phyloP scores from a whole-genome alignment of 92 coral and sea anemone genomes.

The Heteractis magnifica region DNA sequence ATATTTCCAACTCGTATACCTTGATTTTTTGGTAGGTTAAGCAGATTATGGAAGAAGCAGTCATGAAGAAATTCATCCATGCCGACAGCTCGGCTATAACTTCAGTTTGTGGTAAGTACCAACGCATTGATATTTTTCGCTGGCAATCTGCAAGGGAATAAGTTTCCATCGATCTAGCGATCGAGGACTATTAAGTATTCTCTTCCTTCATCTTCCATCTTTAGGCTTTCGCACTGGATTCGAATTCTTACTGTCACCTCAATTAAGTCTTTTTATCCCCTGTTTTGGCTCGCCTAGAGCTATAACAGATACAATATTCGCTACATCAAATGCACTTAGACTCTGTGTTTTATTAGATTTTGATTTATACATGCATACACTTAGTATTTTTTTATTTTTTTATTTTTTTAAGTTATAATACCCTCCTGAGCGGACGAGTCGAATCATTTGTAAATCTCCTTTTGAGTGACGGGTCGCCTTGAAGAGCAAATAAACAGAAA shows the following conservation, averaged over 20 bases:
- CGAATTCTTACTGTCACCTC: not conserved
- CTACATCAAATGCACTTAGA: not conserved
- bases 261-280: not conserved
- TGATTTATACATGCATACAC: not conserved
- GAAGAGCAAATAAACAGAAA: constrained; percentile 31
- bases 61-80: constrained; percentile 92
- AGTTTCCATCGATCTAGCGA: not conserved
- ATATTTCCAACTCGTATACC: not conserved
- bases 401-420: not conserved
- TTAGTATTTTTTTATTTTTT: no score
- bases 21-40: constrained; percentile 72
- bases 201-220: not conserved
- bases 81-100: constrained; percentile 98
- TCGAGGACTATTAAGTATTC: not conserved
- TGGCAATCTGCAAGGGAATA: not conserved
- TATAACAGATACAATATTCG: not conserved
- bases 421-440: not conserved
- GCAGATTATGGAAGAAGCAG: constrained; percentile 99
- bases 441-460: constrained; percentile 1
- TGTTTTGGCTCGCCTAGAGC: not conserved
- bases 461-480: constrained; percentile 6
- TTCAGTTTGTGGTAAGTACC: constrained; percentile 90
- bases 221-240: not conserved
- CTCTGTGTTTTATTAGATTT: not conserved
- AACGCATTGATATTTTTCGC: not conserved